phyloP scores from a whole-genome alignment of 2,888 invertebrate genomes.

The Eupelmus urozonus region DNA sequence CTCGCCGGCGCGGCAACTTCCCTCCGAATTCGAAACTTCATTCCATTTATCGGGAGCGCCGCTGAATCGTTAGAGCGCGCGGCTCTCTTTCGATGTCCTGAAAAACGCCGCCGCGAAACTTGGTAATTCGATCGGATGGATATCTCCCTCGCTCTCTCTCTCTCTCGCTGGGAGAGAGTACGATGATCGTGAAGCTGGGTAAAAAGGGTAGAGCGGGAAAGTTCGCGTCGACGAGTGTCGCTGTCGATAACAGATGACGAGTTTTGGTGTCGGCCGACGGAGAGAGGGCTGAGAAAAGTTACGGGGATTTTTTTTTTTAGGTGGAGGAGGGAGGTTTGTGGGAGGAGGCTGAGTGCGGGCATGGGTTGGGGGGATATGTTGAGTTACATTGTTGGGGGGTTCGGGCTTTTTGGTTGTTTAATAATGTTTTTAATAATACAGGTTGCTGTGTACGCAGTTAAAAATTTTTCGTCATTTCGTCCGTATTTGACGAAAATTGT shows the following conservation, averaged over 20 bases:
- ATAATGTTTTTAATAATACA: too few species aligned
- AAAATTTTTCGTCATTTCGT: too few species aligned
- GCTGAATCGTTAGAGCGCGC: constrained; percentile 49
- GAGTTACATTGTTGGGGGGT: too few species aligned
- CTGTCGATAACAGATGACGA: constrained; percentile 54
- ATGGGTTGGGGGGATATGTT: too few species aligned
- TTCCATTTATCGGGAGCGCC: constrained; percentile 58
- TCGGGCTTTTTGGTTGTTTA: too few species aligned
- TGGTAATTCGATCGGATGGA: constrained; percentile 57
- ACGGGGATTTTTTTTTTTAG: too few species aligned
- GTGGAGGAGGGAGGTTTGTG: too few species aligned
- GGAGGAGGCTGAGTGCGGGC: too few species aligned
- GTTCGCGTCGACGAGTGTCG: constrained; percentile 50
- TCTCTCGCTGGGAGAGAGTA: neutral
- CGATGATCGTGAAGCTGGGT: constrained; percentile 10
- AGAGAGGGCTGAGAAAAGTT: too few species aligned
- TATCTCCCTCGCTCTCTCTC: constrained; percentile 15
- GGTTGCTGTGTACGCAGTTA: too few species aligned
- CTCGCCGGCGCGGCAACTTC: neutral
- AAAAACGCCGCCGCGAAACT: constrained; percentile 58
- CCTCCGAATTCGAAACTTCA: constrained; percentile 48
- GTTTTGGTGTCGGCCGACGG: neutral
- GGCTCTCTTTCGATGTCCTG: constrained; percentile 32
- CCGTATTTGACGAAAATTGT: too few species aligned
- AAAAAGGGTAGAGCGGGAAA: constrained; percentile 13